Evolutionary conservation across 2,797 vertebrate species (phyloP), one percentile per base, ranked within the genome.

Genomic region (Neosilurus mollespiculum): DNA sequence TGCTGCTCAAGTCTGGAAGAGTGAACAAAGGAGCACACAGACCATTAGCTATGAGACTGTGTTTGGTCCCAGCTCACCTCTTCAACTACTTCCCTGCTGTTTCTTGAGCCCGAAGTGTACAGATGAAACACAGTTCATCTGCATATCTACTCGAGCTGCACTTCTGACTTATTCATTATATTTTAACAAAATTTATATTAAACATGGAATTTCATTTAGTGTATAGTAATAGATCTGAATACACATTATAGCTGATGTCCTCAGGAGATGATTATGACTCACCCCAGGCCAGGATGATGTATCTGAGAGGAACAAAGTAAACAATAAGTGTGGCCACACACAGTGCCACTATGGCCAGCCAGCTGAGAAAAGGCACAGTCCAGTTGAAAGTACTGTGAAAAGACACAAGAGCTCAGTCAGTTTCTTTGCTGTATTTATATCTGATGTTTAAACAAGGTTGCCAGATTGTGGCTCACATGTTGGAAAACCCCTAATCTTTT

Each of bases 291-390:
- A 99, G 94, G 90, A 99, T 94, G 86, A 99, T 96, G 91, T 97
- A 98, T 94, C 98, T 93, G 83, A 99, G 94, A n/a, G 97, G 97
- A 90, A 99, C 94, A 93, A 96, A 97, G 94, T 98, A 99, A 83
- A 99, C 89, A 89, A 96, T 84, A 73, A 95, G 4, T n/a, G 96
- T 99, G 91, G 96, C 94, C 78, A 94, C 85, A 81, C 93, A 96
- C 5, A 99, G 93, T 73, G 95, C 94, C 88, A 96, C 93, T 9
- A 99, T 97, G 80, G 96, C 96, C 93, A 99, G 92, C 96, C 97
- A 99, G 93, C 97, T 98, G 92, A 99, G 93, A 93, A 99, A 99
- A 87, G 97, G 97, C 91, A 98, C 96, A 12, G 97, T 99, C 98
- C 98, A 99, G 93, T 97, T 99, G 94, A 98, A 98, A 37, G 96